These are phyloP conservation scores for Arenicola marina DNA, from an alignment of 2,888 invertebrate genomes.

Conservation along the genomic window DNA sequence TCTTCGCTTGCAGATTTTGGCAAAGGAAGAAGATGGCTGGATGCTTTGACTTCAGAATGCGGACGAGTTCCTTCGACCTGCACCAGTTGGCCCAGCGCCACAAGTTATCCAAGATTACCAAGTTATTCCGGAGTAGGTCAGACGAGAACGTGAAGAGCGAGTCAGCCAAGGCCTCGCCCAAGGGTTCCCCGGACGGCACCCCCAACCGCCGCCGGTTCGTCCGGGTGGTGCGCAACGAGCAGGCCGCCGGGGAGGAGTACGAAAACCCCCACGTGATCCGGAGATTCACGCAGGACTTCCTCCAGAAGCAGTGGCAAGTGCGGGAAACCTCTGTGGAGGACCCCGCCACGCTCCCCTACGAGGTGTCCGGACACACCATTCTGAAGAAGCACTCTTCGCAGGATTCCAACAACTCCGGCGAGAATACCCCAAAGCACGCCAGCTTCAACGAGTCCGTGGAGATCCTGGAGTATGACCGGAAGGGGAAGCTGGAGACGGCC, in stretches of 20 bases:
- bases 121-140: constrained; percentile 28
- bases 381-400: constrained; percentile 27
- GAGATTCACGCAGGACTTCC: constrained; percentile 19
- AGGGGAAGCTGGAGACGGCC: constrained; percentile 13
- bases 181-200: constrained; percentile 1
- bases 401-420: constrained; percentile 6
- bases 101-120: constrained; percentile 19
- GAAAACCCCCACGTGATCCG: constrained; percentile 31
- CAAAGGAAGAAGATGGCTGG: constrained; percentile 11
- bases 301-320: constrained; percentile 10
- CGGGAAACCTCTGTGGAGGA: constrained; percentile 10
- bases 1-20: constrained; percentile 1
- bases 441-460: constrained; percentile 30
- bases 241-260: constrained; percentile 25
- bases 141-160: constrained; percentile 16
- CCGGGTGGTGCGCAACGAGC: constrained; percentile 25
- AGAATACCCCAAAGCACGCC: constrained; percentile 23
- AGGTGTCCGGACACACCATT: constrained; percentile 29
- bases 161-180: constrained; percentile 13
- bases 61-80: constrained; percentile 27
- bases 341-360: constrained; percentile 22
- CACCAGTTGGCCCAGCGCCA: constrained; percentile 15
- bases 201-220: constrained; percentile 20
- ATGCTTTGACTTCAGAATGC: constrained; percentile 28
- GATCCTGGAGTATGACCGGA: constrained; percentile 28